Conservation (phyloP, 2,888 invertebrate species). For the Drosophila sordidula region DNA sequence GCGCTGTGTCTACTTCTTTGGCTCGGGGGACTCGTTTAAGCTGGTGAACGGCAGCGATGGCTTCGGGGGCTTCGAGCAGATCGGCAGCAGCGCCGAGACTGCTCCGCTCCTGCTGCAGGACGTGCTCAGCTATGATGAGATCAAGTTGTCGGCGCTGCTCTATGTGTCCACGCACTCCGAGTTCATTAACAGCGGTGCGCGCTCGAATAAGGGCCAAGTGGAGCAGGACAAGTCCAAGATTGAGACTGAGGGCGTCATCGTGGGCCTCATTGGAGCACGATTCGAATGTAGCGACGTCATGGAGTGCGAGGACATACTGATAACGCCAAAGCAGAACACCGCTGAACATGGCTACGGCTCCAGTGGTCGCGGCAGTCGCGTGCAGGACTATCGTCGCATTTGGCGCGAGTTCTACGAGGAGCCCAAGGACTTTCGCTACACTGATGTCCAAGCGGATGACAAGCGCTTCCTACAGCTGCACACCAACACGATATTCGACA, state of each 20-base stretch:
- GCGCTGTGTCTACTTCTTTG: conserved; percentile 86
- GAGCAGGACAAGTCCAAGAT: conserved; percentile 83
- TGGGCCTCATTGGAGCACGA: conserved; percentile 85
- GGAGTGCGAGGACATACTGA: conserved; percentile 86
- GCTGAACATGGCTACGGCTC: conserved; percentile 85
- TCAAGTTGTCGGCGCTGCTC: conserved; percentile 86
- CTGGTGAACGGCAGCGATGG: conserved; percentile 85
- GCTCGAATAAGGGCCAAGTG: conserved; percentile 85
- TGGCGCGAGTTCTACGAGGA: conserved; percentile 80
- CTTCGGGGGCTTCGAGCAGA: conserved; percentile 85
- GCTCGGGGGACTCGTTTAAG: conserved; percentile 83
- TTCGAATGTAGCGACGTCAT: conserved; percentile 85
- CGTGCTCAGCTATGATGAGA: conserved; percentile 87
- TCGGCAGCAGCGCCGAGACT: conserved; percentile 86
- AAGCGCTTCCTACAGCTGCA: conserved; percentile 27
- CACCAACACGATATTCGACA: conserved; percentile 73
- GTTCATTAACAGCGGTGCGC: conserved; percentile 87
- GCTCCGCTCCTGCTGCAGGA: conserved; percentile 85
- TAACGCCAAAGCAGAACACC: conserved; percentile 86
- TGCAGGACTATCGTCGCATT: conserved; percentile 68
- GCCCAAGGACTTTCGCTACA: conserved; percentile 64
- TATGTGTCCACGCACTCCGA: conserved; percentile 86
- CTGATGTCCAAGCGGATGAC: conserved; percentile 39
- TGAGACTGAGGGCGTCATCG: conserved; percentile 86
- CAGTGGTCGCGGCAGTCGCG: neutral